Conservation (phyloP, 2,113 vertebrate genomes). For the Poeciliopsis retropinna region DNA sequence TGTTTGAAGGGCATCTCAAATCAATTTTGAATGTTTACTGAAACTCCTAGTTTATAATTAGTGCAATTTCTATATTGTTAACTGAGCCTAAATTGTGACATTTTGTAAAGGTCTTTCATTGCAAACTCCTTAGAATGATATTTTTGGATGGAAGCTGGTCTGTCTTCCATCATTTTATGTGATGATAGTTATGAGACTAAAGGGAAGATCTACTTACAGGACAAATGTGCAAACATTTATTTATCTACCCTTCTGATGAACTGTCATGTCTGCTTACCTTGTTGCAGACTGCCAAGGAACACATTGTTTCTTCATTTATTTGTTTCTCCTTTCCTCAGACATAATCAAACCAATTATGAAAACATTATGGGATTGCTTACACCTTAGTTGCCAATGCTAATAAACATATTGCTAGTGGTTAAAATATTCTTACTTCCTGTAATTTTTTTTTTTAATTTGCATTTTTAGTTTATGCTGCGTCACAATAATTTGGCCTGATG, state of each 20-base stretch:
- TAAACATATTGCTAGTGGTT: neutral
- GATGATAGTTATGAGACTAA: neutral
- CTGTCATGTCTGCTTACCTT: conserved; percentile 18
- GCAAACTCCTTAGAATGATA: conserved; percentile 30
- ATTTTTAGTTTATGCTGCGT: no score
- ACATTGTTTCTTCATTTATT: neutral
- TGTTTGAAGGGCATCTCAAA: conserved; percentile 49
- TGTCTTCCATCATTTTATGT: neutral
- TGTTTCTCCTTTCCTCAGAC: neutral
- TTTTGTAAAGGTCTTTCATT: conserved; percentile 63
- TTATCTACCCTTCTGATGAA: conserved; percentile 3
- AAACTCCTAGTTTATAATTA: conserved; percentile 33
- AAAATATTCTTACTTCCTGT: neutral
- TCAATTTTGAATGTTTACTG: conserved; percentile 48
- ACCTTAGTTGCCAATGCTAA: conserved; percentile 7
- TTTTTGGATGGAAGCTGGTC: conserved; percentile 11
- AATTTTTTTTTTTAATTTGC: neutral
- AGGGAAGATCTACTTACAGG: neutral
- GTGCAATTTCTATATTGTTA: conserved; percentile 15
- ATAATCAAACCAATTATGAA: conserved; percentile 5
- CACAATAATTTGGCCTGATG: no score
- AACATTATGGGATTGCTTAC: neutral
- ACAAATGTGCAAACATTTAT: conserved; percentile 12
- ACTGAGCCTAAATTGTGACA: conserved; percentile 56
- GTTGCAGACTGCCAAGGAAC: neutral